Evolutionary conservation across 2,888 invertebrate species (phyloP).

Genomic region (Pseudococcus jackbeardsleyi): DNA sequence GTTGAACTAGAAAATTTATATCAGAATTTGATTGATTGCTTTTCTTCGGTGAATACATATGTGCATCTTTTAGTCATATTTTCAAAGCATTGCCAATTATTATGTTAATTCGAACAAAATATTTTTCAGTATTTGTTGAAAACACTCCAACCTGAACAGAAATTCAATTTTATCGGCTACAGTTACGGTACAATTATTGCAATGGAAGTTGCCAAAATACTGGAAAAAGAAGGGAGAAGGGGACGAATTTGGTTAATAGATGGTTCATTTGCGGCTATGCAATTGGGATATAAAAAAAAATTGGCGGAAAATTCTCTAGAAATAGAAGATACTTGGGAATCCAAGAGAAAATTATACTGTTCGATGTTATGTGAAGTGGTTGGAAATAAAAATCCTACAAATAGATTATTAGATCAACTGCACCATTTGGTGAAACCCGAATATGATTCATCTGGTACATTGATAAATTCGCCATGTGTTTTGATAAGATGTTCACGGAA

Average conservation of each 20-base stretch:
- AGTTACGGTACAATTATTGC: neutral
- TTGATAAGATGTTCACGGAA: neutral
- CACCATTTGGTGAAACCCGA: neutral
- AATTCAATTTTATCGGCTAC: neutral
- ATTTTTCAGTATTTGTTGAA: neutral
- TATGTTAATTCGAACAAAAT: too few species aligned
- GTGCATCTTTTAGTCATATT: too few species aligned
- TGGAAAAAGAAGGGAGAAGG: neutral
- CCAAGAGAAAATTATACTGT: slow-evolving; percentile 68
- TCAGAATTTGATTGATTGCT: neutral
- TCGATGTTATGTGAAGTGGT: neutral
- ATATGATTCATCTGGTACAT: neutral
- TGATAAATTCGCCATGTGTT: neutral
- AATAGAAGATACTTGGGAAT: slow-evolving; percentile 74
- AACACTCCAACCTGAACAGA: neutral
- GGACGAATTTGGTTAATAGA: neutral
- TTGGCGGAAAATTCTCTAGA: slow-evolving; percentile 69
- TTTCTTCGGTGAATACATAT: neutral
- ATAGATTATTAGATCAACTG: neutral
- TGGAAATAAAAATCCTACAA: neutral
- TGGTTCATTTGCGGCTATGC: neutral
- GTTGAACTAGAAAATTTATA: too few species aligned
- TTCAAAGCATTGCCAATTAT: too few species aligned
- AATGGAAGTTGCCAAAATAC: neutral
- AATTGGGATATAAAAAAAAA: neutral